Base-by-base conservation (phyloP, 2,113 vertebrate species). In the Vicugna pacos region DNA sequence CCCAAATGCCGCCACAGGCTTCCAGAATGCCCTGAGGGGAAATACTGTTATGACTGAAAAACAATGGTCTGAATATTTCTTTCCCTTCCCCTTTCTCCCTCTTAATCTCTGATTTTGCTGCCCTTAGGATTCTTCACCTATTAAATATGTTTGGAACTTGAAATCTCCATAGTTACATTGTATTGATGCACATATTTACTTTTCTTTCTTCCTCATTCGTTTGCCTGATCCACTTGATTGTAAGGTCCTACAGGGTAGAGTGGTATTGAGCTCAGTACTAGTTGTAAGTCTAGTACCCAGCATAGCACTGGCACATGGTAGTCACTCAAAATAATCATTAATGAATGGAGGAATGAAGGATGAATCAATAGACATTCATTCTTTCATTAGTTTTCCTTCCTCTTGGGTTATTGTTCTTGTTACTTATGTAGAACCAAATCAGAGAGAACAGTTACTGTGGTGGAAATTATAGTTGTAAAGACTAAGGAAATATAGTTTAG, bases 391-490 rank as follows among this genome's bases (percentile, higher is more conserved):
- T 76, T 94, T 92, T 19, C 13, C 69, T 90, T 92, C 38, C 32
- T 94, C n/a, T 70, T 94, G 26, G 30, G 30, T 79, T 89, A 20
- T 58, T 58, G 4, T 69, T 35, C 35, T 35, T 85, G 62, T 60
- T 90, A 42, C 38, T 89, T 75, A 32, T 93, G 83, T 88, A 24
- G 50, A 92, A 48, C 48, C 60, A 76, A 42, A 64, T 89, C 62
- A 65, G 7, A 73, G 72, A 6, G 20, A 81, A 69, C 4, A 73
- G 0, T 82, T 70, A 42, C 62, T 60, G 7, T 67, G 26, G 16
- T 86, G 26, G 56, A 95, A 94, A 73, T 86, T 88, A 64, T 17
- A 91, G 46, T 91, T 42, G 3, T 70, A n/a, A 38, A 95, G 38
- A 11, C 26, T 42, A 67, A 93, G 28, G 28, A 81, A 86, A 35